Evolutionary conservation across 2,797 vertebrate species (phyloP), one percentile per base, ranked within the genome.

Genomic region (Danionella dracula): DNA sequence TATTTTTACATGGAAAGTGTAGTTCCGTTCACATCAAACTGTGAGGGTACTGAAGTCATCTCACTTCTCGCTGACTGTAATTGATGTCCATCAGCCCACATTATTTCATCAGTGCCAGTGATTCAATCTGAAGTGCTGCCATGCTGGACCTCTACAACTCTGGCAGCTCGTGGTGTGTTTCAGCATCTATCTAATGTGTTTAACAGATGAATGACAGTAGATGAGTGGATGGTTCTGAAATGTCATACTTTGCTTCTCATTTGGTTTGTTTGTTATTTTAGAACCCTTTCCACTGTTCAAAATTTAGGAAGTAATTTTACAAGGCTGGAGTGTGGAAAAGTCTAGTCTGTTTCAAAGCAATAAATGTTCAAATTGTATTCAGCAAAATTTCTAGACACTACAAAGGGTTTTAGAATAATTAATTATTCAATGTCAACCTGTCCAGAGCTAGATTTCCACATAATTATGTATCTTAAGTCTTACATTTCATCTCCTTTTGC

Each of bases 81-180:
- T 54, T 65, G 12, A 45, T 45, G 62, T 55, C 54, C 40, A 45
- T 37, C 49, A 16, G 31, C 40, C 50, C 49, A 65, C 62, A 54
- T 65, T 37, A 65, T 65, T 34, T 65, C 40, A 65, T 65, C 62
- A 55, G 19, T 45, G 50, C 38, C 38, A 20, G 40, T 65, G 62
- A 65, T 31, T 65, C 63, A 66, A 35, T 13, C 51, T 66, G 32
- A 66, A 56, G 63, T 45, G 32, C 51, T 11, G 8, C 20, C 41
- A 35, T 12, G 34, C 51, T 48, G 42, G 63, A 66, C 63, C 51
- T 66, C 29, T 66, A 51, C 63, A 7, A 42, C 38, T 35, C 61
- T 34, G 17, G 34, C 29, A 23, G 61, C 29, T 37, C n/a, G 32
- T 13, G 17, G 31, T 19, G 51, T 37, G 10, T 9, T 35, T 54